Base-by-base conservation (phyloP, 2,113 vertebrate genomes). In the Misgurnus anguillicaudatus region DNA sequence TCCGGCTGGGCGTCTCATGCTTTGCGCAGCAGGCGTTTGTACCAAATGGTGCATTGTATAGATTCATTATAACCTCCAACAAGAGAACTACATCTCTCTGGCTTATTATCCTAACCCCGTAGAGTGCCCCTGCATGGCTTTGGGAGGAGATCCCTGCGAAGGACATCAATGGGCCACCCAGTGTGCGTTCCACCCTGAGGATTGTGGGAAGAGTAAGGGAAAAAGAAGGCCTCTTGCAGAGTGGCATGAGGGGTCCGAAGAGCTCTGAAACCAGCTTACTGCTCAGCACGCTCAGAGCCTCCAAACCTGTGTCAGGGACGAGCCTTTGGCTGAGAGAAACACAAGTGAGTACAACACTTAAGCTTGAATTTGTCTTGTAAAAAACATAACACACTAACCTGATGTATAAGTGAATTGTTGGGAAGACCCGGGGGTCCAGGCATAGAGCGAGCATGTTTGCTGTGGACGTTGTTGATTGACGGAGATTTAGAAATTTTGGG, bases 351-450 rank as follows among this genome's bases (percentile, higher is more conserved):
- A 38, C 39, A 6, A 19, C 1, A 58, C 45, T 41, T 2, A 16
- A 39, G 36, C 71, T 55, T 9, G 11, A 2, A 42, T 7, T 5
- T 42, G 41, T 14, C 8, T 14, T 72, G 38, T 72, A 13, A 21
- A 7, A 58, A 36, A 77, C 6, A 14, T 3, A 24, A 2, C 6
- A 61, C n/a, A 69, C 89, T 16, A 92, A 99, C 97, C 97, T 99
- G 98, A 94, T 98, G 97, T 86, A 98, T 93, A 79, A 98, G 95
- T 63, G 97, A 93, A 88, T 92, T 99, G 94, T 94, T 98, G 21
- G 94, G 91, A 87, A 99, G 92, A 77, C 95, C 96, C 71, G 93
- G 94, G 0, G 96, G 90, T 92, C 95, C 97, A 78, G 97, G 90
- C 90, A 96, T 91, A 85, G 94, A 90, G 86, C 94, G 94, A 21